Evolutionary conservation across 2,888 invertebrate species (phyloP).

Genomic region (Pristionchus mayeri): DNA sequence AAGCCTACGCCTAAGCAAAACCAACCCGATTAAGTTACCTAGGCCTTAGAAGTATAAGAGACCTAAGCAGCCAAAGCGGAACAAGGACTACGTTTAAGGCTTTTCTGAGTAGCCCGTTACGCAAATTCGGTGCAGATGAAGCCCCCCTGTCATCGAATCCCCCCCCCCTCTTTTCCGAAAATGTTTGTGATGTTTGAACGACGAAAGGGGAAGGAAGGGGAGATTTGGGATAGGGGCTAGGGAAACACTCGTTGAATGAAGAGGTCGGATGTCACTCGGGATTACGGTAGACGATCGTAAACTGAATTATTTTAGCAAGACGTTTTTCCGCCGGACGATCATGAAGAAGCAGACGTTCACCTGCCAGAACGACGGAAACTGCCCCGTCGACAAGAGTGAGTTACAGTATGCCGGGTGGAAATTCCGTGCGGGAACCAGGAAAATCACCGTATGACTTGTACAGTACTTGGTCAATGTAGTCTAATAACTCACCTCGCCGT

Average conservation of each 20-base stretch:
- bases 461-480: no score
- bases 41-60: no score
- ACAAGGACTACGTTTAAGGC: no score
- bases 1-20: no score
- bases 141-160: no score
- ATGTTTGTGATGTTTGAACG: slow-evolving; percentile 24
- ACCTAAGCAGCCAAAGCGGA: no score
- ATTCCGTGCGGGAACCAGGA: not conserved
- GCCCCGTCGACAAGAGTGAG: slow-evolving; percentile 69
- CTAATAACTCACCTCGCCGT: no score
- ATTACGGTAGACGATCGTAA: no score
- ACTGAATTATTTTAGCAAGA: slow-evolving; percentile 66
- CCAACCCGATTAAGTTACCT: no score
- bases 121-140: no score
- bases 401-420: not conserved
- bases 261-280: not conserved
- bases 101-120: no score
- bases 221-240: not conserved
- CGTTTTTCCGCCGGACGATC: slow-evolving; percentile 74
- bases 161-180: not conserved
- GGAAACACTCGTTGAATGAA: not conserved
- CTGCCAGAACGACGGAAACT: slow-evolving; percentile 71
- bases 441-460: no score
- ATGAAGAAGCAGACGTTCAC: slow-evolving; percentile 75
- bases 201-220: not conserved